These are phyloP conservation scores for Sterna hirundo DNA, from an alignment of 2,113 vertebrate genomes.

Conservation along the genomic window DNA sequence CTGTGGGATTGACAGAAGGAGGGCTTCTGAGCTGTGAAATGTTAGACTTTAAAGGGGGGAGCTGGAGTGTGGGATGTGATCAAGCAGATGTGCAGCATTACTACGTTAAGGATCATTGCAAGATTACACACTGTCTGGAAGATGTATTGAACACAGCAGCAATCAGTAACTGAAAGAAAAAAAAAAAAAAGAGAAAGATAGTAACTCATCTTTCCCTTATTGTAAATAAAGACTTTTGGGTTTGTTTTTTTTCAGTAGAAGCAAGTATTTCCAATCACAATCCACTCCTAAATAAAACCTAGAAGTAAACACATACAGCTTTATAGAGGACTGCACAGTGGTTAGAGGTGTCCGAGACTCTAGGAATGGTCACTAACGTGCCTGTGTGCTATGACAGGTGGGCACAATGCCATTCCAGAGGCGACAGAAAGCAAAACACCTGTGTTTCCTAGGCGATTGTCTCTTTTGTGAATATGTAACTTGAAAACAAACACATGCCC, in stretches of 20 bases:
- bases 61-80: too few relatives aligned
- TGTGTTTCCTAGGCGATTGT: background rate
- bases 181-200: too few relatives aligned
- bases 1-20: background rate
- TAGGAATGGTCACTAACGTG: background rate
- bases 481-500: background rate
- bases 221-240: background rate
- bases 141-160: background rate
- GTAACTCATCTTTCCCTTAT: background rate
- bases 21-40: background rate
- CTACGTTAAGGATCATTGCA: background rate
- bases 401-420: background rate
- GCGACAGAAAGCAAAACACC: background rate
- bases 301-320: background rate
- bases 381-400: background rate
- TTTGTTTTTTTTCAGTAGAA: background rate
- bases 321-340: background rate
- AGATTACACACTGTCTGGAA: rapidly evolving
- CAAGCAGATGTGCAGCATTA: background rate
- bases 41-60: background rate
- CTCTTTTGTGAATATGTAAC: background rate
- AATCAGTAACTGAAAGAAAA: background rate
- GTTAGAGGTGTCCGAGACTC: background rate
- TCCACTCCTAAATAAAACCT: background rate
- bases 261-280: background rate